Percentiles rank a stretch among this genome's conserved stretches.
Evolutionary conservation across 2,888 invertebrate genomes (phyloP).

Genomic region (Temnothorax rugatulus): DNA sequence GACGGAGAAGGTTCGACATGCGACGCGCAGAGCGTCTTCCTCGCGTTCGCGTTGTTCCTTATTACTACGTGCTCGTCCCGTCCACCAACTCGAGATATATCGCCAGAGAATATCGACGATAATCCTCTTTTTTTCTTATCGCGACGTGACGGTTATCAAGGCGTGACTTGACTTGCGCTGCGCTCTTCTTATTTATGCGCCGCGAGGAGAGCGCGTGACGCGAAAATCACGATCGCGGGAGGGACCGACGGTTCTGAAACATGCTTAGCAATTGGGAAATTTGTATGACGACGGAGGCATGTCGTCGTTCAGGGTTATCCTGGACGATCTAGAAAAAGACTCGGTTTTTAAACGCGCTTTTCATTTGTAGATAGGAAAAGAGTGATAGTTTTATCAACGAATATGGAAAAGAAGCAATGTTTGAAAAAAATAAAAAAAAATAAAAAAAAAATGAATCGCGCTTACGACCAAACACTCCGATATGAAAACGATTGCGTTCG

Average conservation of each 20-base stretch:
- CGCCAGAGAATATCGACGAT: not conserved
- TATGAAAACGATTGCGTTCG: not conserved
- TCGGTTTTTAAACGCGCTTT: no score
- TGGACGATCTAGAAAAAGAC: not conserved
- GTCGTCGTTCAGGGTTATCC: not conserved
- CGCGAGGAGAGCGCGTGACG: not conserved
- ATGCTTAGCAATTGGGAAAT: no score
- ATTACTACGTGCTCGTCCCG: not conserved
- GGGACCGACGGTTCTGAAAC: not conserved
- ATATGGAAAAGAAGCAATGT: not conserved
- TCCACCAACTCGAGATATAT: not conserved
- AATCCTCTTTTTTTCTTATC: not conserved
- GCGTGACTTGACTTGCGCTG: slow-evolving; percentile 4
- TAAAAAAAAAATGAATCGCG: not conserved
- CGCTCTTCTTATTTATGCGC: not conserved
- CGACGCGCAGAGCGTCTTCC: not conserved
- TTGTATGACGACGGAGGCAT: no score
- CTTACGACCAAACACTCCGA: not conserved
- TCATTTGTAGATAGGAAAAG: not conserved
- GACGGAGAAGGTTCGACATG: no score
- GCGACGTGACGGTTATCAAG: slow-evolving; percentile 24
- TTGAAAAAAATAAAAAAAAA: no score
- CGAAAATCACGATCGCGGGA: not conserved
- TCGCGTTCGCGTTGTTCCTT: not conserved
- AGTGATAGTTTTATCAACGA: not conserved